Base-by-base conservation (phyloP, 2,888 invertebrate genomes). In the Auanema freiburgensis region DNA sequence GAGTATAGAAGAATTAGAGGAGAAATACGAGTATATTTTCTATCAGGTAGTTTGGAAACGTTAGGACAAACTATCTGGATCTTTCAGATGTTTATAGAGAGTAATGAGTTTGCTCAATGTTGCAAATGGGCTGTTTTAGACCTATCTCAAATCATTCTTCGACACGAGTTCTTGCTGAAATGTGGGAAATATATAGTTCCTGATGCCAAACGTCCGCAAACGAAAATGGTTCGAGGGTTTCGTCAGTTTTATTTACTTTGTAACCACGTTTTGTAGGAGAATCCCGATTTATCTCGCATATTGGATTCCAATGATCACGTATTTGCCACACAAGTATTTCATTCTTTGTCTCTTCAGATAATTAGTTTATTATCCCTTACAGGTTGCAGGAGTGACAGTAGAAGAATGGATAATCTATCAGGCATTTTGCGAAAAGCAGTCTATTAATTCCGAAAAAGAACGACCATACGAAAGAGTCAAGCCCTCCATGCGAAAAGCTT, bases 1-100 rank as follows among this genome's bases (percentile, higher is more conserved):
- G 56, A 71, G 70, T 23, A 66, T 79, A 21, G 76, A 79, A n/a
- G 79, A 82, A 49, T 59, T 78, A 6, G 78, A 80, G 63, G 66
- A 72, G 18, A 80, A 77, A 44, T 81, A 79, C 59, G 79, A 81
- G 64, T 81, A 81, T 71, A 73, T 83, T 21, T 77, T 71, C 61
- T 74, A 71, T 62, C 76, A 76, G 70, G 76, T 74, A 16, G 42
- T 8, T n/a, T n/a, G n/a, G n/a, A n/a, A n/a, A n/a, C 33, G 33
- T 24, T 55, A n/a, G 16, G 8, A 33, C 4, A 5, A 33, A 33
- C 33, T 33, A 33, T 33, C 8, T 33, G 33, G 33, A 33, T 33
- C 43, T 57, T 75, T 50, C 69, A 81, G 71, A 81, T 82, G 82
- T 70, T 76, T 50, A 68, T 78, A 40, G 78, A 81, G 43, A 58